A percentile compares a stretch with the other conserved stretches of the same genome.
Evolutionary conservation across 2,113 vertebrate genomes (phyloP).

Genomic region (Fregetta grallaria): DNA sequence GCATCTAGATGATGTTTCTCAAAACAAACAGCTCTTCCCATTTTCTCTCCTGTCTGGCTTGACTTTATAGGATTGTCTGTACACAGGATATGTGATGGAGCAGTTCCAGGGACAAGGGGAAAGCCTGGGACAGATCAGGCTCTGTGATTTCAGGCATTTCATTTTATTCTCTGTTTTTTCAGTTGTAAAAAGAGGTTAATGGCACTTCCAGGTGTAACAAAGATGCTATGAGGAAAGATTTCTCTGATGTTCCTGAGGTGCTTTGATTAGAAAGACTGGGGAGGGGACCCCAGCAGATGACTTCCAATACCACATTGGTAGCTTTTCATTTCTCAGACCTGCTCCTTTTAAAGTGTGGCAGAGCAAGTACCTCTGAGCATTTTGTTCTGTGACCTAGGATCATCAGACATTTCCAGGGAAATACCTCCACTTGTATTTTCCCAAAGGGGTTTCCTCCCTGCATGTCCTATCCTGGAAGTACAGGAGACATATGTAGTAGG

Average conservation of each 20-base stretch:
- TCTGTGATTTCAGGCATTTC: neutral
- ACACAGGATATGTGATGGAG: rapidly evolving
- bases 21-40: neutral
- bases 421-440: neutral
- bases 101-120: neutral
- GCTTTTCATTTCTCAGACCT: neutral
- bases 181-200: neutral
- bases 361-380: neutral
- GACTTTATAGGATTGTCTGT: neutral
- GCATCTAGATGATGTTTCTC: neutral
- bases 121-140: neutral
- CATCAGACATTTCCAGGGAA: neutral
- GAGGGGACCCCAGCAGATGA: neutral
- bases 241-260: neutral
- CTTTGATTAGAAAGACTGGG: neutral
- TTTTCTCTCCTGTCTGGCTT: neutral
- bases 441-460: neutral
- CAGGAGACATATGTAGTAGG: neutral
- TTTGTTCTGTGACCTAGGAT: neutral
- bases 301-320: neutral
- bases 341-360: neutral
- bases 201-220: neutral
- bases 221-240: neutral
- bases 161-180: neutral
- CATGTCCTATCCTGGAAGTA: neutral